Evolutionary conservation across 2,797 vertebrate genomes (phyloP).

Genomic region (Argya squamiceps): DNA sequence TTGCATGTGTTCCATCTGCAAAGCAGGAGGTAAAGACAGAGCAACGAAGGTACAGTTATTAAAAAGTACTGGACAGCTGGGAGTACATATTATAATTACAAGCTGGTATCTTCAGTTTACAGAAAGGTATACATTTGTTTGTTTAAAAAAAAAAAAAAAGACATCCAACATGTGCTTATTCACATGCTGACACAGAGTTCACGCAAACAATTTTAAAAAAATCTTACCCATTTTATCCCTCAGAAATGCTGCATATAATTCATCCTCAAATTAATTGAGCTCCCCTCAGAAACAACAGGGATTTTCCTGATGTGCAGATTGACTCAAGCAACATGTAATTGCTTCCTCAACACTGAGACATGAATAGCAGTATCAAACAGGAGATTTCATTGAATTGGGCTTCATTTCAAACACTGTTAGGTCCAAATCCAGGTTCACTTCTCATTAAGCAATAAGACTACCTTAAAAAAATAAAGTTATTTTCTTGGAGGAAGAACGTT

Average conservation of each 20-base stretch:
- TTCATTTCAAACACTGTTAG: conserved; percentile 1
- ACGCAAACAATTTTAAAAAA: not conserved
- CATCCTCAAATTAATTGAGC: not conserved
- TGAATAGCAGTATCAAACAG: not conserved
- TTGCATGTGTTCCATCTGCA: not conserved
- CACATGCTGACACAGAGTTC: conserved; percentile 17
- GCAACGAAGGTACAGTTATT: not conserved
- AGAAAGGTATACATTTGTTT: not conserved
- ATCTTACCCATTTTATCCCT: not conserved
- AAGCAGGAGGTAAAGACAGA: not conserved
- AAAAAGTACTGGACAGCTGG: not conserved
- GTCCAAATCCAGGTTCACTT: conserved; percentile 18
- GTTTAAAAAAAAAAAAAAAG: not conserved
- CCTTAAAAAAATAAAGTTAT: conserved; percentile 40
- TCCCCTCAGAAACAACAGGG: not conserved
- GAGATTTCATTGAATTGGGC: conserved; percentile 13
- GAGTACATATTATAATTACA: not conserved
- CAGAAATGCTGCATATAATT: conserved; percentile 2
- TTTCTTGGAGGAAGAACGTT: conserved; percentile 89
- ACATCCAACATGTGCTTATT: conserved; percentile 23
- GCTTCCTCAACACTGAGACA: not conserved
- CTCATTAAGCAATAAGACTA: not conserved
- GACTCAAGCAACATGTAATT: not conserved
- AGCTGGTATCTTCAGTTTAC: conserved; percentile 20
- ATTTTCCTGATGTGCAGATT: not conserved